Evolutionary conservation across 2,888 invertebrate species (phyloP), one percentile per base, ranked within the genome.

Genomic region (Torymus auratus): DNA sequence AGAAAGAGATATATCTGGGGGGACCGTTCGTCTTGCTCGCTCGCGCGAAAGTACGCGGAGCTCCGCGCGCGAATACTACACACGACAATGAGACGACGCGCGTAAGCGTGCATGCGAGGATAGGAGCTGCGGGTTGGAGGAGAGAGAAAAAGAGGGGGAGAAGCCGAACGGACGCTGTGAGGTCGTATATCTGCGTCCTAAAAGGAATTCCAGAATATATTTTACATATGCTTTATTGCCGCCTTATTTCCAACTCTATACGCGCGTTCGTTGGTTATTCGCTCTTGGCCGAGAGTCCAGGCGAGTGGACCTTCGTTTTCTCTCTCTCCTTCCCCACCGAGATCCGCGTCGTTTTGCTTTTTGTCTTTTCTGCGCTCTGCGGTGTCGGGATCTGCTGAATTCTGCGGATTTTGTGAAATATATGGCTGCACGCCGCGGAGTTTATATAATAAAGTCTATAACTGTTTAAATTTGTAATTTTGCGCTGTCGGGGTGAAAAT

Each of bases 171-270:
- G 14, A 56, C 67, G 50, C 50, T 2, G 5, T 41, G 28, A 15
- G 58, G 74, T 88, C 88, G 88, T 90, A 89, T 89, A 89, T 91
- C 91, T 88, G 88, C 88, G 89, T 91, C 89, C 88, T 88, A 89
- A 91, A 91, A 91, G 90, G 89, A 90, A 91, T 91, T 90, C 90
- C 90, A 89, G 90, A 91, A 90, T 90, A 91, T 90, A 91, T 91
- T 91, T 91, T 91, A 91, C 90, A 90, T 90, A 91, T 91, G 90
- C 89, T 91, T 90, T 91, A 91, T 90, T 89, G 90, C 90, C 88
- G 88, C 88, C 88, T 91, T 89, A 89, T 90, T 89, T 89, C 86
- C 89, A 89, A 87, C 88, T 88, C 85, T 86, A 85, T 79, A 83
- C 86, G 41, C 41, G 41, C 41, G 41, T 41, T 41, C 41, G 41